Evolutionary conservation across 1,140 invertebrate species (phyloP), one percentile per base, ranked within the genome.

Genomic region (Sycophila sp.): DNA sequence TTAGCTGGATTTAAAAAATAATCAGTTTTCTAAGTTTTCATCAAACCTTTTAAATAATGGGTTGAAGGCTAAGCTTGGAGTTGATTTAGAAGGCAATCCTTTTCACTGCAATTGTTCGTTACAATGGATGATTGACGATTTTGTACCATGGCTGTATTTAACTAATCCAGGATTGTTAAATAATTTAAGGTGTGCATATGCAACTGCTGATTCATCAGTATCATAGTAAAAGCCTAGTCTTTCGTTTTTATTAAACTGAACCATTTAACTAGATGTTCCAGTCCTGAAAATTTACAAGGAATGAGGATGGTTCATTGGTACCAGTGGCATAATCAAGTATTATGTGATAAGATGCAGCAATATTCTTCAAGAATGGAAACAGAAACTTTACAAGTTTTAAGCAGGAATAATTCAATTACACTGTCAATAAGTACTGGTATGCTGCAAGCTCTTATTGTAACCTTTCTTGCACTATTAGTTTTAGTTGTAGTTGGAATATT

Each of bases 11-110:
- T 65, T 86, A 22, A 80, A 77, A 51, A 76, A 81, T 32, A 86
- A 85, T 69, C 71, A 49, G 11, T 73, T 86, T n/a, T 69, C 56
- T 1, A 34, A 76, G 4, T 69, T 85, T 10, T 62, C 76, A 22
- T 28, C 67, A 36, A 65, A 77, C 24, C 10, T 79, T 36, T 73
- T 74, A 10, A 74, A 76, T 47, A 38, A 42, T 62, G 42, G 67
- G 58, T 63, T 36, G 64, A 73, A 63, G 26, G 11, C 73, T n/a
- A 66, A 66, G 26, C 40, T 74, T 22, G 77, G 69, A 34, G 70
- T 86, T 32, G 76, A 85, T 77, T 69, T 84, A 26, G 81, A 84
- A 80, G 71, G 73, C 26, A 86, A 86, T 75, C 83, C 83, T n/a
- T 76, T 85, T 26, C 59, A 76, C 64, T 86, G 83, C 22, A 74